Base-by-base conservation (phyloP, 2,888 invertebrate species). In the Lycia hirtaria region DNA sequence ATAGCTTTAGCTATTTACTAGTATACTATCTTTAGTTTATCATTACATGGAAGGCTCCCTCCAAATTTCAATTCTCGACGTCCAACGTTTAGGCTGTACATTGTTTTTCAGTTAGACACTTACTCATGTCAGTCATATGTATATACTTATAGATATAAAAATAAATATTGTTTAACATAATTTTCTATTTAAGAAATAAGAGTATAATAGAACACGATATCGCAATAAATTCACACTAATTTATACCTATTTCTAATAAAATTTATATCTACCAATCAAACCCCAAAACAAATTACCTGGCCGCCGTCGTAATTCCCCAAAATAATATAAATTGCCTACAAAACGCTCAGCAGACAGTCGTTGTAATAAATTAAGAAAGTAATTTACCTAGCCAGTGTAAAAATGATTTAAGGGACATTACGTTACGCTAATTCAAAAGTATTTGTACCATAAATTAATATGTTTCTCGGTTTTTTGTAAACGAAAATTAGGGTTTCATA, bases 331-430 rank as follows among this genome's bases (percentile, higher is more conserved):
- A 63, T 60, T 56, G 51, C 51, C 33, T 24, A 56, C 64, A 67
- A 68, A 75, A 72, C 60, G 59, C 38, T 55, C 53, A 0, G 47
- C 55, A 59, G 68, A 73, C 71, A 69, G 69, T 72, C 66, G 68
- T 73, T 70, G 74, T 71, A 78, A 81, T 56, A 56, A 85, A 83
- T 82, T 76, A 72, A 60, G 55, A 60, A 59, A 70, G 71, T 79
- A 80, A 83, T 81, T 79, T 78, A 73, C 68, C 64, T 68, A 69
- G 56, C 65, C 68, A 66, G 71, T 67, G 72, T 73, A 71, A 78
- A 78, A 80, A 80, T 83, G 81, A 85, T 84, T 84, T 83, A 84
- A 59, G 53, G 56, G 62, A 72, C 82, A 82, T 83, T 76, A 80
- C 61, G 72, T 65, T 62, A 40, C 54, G 70, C 69, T 81, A 83